These are phyloP conservation scores for Acanthacorydalis orientalis DNA, from an alignment of 2,888 invertebrate genomes.

Conservation along the genomic window DNA sequence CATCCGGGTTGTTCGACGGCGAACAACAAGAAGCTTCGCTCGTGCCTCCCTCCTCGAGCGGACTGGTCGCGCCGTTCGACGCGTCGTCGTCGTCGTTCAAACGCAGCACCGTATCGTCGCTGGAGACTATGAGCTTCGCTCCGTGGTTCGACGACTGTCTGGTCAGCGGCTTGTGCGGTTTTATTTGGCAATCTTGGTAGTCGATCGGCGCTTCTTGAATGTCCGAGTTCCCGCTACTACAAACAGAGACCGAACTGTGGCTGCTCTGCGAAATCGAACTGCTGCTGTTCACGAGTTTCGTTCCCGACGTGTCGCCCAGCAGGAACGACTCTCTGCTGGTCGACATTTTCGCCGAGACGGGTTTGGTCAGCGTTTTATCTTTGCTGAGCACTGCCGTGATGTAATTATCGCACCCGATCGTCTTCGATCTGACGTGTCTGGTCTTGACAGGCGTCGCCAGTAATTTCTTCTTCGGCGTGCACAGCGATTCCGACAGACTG, in stretches of 20 bases:
- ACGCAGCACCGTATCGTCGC: neutral
- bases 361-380: neutral
- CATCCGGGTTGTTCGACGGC: neutral
- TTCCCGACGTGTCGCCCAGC: constrained; percentile 1
- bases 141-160: constrained; percentile 38
- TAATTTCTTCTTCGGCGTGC: constrained; percentile 25
- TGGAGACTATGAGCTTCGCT: too few relatives aligned
- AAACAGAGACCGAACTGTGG: constrained; percentile 20
- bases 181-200: constrained; percentile 20
- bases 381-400: constrained; percentile 38
- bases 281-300: constrained; percentile 19
- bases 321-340: too few relatives aligned
- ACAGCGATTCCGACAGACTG: constrained; percentile 36
- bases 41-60: constrained; percentile 6
- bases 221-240: constrained; percentile 6
- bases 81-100: constrained; percentile 9
- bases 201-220: neutral
- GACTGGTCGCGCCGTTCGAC: constrained; percentile 6
- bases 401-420: constrained; percentile 55
- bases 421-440: constrained; percentile 36
- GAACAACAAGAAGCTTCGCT: neutral
- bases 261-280: constrained; percentile 20
- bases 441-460: constrained; percentile 13
- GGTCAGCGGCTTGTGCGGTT: constrained; percentile 52
- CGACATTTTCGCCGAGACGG: too few relatives aligned